phyloP scores from a whole-genome alignment of 2,888 invertebrate species.

The Malachius bipustulatus region DNA sequence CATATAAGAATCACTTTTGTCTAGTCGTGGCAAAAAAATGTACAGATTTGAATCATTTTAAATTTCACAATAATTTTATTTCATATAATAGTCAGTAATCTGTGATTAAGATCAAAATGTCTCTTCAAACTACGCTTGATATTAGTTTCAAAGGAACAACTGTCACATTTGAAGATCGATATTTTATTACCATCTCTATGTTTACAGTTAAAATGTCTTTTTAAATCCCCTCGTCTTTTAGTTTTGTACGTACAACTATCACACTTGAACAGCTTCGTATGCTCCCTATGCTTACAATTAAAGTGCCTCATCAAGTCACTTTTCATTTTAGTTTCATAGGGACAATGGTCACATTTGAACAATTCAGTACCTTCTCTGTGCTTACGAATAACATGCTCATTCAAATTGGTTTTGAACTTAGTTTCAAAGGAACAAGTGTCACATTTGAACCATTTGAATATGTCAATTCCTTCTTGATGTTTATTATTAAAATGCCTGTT shows the following conservation, averaged over 20 bases:
- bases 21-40: too few relatives aligned
- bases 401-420: too few relatives aligned
- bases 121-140: neutral
- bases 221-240: neutral
- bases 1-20: too few relatives aligned
- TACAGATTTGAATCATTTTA: too few relatives aligned
- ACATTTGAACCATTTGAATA: too few relatives aligned
- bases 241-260: neutral
- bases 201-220: neutral
- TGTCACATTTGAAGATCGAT: neutral
- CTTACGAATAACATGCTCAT: too few relatives aligned
- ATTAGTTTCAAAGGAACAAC: neutral
- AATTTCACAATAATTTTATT: too few relatives aligned
- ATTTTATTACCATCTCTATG: neutral
- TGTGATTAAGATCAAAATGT: neutral
- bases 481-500: too few relatives aligned
- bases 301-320: neutral
- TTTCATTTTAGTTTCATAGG: neutral
- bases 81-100: too few relatives aligned
- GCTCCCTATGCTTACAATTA: neutral
- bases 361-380: too few relatives aligned
- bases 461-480: too few relatives aligned
- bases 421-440: too few relatives aligned
- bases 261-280: neutral
- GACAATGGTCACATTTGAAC: conserved; percentile 1